Evolutionary conservation across 2,888 invertebrate genomes (phyloP), one percentile per base, ranked within the genome.

Genomic region (Acholoe squamosa): DNA sequence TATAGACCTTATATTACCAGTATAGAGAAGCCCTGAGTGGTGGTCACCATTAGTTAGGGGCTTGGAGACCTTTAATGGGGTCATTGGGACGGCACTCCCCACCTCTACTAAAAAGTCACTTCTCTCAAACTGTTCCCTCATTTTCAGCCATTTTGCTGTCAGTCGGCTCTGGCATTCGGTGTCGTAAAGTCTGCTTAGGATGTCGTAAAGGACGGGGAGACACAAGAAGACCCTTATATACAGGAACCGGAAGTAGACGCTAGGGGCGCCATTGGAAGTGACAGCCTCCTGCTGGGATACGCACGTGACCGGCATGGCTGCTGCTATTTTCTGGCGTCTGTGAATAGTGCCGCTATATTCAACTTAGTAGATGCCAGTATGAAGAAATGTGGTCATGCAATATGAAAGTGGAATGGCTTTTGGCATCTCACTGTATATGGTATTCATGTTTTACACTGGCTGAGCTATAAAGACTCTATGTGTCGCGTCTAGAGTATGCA

Each of bases 181-280:
- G 76, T 76, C 76, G 76, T 76, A 76, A 76, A 76, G 28, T 31
- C 25, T 76, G 76, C 76, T 76, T 76, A 76, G 76, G 76, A 76
- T 76, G 76, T 76, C 76, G 76, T 76, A 76, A 76, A 76, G 25
- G 76, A 7, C 7, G 5, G 76, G 31, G n/a, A 19, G 31, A 31
- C 76, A 31, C 31, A 28, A 25, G 76, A 76, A 76, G 31, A 31
- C 76, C 76, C 76, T 76, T 76, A 76, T 25, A 76, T 76, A 76
- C n/a, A 19, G 76, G 76, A 76, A 76, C 28, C 76, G 76, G 76
- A 76, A 76, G 76, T 76, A 31, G 76, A 76, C 76, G 25, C 76
- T 31, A 76, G 31, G 76, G 76, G 76, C 76, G 31, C 28, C 14
- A n/a, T 76, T 1, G 76, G 76, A 76, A 76, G 76, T 76, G 76